Evolutionary conservation across 2,888 invertebrate genomes (phyloP), one percentile per base, ranked within the genome.

Genomic region (Autographa pulchrina): DNA sequence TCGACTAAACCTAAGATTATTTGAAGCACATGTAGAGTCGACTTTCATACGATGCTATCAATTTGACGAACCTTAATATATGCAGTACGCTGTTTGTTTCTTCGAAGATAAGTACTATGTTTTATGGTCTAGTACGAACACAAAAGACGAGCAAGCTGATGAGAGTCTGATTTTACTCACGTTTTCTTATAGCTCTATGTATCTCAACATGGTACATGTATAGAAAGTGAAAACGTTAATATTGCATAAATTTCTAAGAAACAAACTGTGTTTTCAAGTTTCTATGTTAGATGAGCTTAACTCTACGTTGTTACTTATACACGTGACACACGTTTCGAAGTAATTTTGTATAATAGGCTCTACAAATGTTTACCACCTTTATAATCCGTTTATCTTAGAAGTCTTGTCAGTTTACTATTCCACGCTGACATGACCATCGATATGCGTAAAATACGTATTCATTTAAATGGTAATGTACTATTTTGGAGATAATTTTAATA

Each of bases 201-300:
- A 62, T 69, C 60, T 59, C 31, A 56, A 18, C 43, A 43, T 18
- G 41, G 48, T 79, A 62, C 71, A 73, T 68, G 72, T 75, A 80
- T 82, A 74, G 85, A 87, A 88, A 87, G 84, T 87, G 85, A 87
- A 87, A 81, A 77, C 77, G 71, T 63, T 35, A 69, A 81, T 83
- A 71, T 18, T 59, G 48, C n/a, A 63, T 20, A 38, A 9, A 62
- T 43, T 82, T 82, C 78, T 75, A 72, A 60, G 71, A 66, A 59
- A 58, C 31, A 25, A 14, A 31, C 59, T 35, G 16, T 59, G n/a
- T 61, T 38, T 38, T 38, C 18, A n/a, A n/a, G 61, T 38, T 56
- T 13, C 25, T 14, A 20, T 25, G 25, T 20, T 11, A 20, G 20
- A 56, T 56, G 54, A 56, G 54, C 54, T 13, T 11, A 25, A 56